Percentiles rank a stretch among this genome's conserved stretches.
Evolutionary conservation across 2,888 invertebrate genomes (phyloP).

Genomic region (Arge pagana): DNA sequence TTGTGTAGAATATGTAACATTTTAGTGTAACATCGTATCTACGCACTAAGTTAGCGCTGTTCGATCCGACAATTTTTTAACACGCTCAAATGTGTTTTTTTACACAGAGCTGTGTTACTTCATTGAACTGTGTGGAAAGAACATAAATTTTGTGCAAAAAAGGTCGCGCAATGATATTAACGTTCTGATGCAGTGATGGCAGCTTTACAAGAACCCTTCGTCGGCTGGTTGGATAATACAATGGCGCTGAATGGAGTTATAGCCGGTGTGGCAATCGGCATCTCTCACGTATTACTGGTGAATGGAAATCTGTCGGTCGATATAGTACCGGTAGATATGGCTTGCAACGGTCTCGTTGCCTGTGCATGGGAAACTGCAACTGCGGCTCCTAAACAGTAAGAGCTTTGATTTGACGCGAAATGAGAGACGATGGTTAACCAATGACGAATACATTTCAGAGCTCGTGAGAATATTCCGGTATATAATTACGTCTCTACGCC

Average conservation of each 20-base stretch:
- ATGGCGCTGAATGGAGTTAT: conserved; percentile 81
- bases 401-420: conserved; percentile 47
- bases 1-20: neutral
- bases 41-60: neutral
- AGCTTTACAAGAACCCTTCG: conserved; percentile 64
- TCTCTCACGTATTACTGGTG: conserved; percentile 80
- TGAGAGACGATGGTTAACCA: neutral
- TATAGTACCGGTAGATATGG: conserved; percentile 74
- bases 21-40: neutral
- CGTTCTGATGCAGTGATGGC: conserved; percentile 46
- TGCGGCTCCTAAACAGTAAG: conserved; percentile 25
- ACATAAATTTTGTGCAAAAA: neutral
- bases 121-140: too few species aligned
- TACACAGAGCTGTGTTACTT: too few species aligned
- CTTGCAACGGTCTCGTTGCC: conserved; percentile 75
- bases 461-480: conserved; percentile 23
- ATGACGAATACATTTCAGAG: conserved; percentile 12
- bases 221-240: conserved; percentile 88
- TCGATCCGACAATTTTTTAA: neutral
- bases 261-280: conserved; percentile 77
- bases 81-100: neutral
- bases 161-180: conserved; percentile 28
- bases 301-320: conserved; percentile 65
- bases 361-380: conserved; percentile 68
- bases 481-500: conserved; percentile 20